A percentile compares a stretch with the other conserved stretches of the same genome.
Evolutionary conservation across 2,113 vertebrate species (phyloP).

Genomic region (Chaetura pelagica): DNA sequence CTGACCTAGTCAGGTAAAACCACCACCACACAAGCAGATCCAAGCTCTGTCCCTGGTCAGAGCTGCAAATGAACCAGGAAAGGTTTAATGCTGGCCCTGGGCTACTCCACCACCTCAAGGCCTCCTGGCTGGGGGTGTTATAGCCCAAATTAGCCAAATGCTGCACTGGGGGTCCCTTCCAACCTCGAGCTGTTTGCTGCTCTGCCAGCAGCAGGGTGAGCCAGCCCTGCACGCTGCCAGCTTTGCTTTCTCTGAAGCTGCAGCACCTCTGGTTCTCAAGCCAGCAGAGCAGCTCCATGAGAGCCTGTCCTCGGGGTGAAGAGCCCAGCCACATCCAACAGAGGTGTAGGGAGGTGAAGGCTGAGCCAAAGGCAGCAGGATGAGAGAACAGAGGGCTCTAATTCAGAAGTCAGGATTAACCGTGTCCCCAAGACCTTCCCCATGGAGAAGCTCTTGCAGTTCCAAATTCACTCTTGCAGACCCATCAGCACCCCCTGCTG

Average conservation of each 20-base stretch:
- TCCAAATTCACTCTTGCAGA: not conserved
- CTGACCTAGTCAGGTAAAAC: too few relatives aligned
- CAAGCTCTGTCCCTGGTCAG: not conserved
- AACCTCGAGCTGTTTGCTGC: fast-evolving
- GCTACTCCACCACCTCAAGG: not conserved
- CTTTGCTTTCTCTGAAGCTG: not conserved
- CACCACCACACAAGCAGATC: not conserved
- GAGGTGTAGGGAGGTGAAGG: not conserved
- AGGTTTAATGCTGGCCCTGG: not conserved
- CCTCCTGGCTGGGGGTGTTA: not conserved
- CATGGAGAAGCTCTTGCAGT: not conserved
- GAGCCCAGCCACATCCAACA: not conserved
- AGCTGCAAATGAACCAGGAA: not conserved
- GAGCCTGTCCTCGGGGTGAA: not conserved
- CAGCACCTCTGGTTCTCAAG: not conserved
- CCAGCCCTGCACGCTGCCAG: not conserved
- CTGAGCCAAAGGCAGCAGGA: not conserved
- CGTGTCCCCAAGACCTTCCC: fast-evolving
- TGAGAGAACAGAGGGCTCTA: not conserved
- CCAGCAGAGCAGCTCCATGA: not conserved
- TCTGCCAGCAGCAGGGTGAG: not conserved
- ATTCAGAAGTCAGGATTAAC: not conserved
- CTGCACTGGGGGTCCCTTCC: not conserved
- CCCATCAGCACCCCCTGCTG: not conserved
- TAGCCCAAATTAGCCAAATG: not conserved